Percentiles rank a stretch among this genome's conserved stretches.
Evolutionary conservation across 2,113 vertebrate species (phyloP).

Genomic region (Scolopax mira): DNA sequence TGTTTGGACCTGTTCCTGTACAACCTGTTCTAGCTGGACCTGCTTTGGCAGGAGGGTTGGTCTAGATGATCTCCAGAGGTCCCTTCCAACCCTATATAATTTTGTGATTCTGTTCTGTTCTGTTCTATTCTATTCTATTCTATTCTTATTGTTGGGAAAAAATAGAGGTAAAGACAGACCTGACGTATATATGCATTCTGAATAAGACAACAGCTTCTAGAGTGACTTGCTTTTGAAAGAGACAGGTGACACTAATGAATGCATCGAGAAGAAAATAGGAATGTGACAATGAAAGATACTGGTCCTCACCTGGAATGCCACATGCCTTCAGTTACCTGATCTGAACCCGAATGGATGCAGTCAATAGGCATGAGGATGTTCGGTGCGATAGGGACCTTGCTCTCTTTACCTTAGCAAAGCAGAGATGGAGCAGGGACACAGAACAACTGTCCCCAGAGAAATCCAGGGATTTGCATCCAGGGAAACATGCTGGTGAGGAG

Average conservation of each 20-base stretch:
- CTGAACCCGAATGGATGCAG: not conserved
- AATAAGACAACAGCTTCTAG: not conserved
- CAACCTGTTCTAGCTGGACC: no score
- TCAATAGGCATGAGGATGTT: not conserved
- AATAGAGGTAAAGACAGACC: not conserved
- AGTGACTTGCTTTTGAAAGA: not conserved
- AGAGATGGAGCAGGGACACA: not conserved
- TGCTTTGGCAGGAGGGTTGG: no score
- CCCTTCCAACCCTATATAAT: no score
- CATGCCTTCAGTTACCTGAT: not conserved
- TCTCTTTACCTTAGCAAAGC: not conserved
- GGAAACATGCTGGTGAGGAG: fast-evolving
- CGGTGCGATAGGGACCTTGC: fast-evolving
- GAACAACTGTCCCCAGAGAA: not conserved
- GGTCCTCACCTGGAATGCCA: not conserved
- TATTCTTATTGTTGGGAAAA: not conserved
- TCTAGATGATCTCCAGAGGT: no score
- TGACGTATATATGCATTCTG: fast-evolving
- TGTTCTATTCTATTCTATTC: not conserved
- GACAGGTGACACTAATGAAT: not conserved
- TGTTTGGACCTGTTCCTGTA: no score
- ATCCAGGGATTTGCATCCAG: not conserved
- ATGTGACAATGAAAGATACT: not conserved
- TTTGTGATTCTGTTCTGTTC: no score
- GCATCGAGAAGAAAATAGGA: not conserved